phyloP scores from a whole-genome alignment of 2,113 vertebrate genomes.

The Microcebus tavaratra region DNA sequence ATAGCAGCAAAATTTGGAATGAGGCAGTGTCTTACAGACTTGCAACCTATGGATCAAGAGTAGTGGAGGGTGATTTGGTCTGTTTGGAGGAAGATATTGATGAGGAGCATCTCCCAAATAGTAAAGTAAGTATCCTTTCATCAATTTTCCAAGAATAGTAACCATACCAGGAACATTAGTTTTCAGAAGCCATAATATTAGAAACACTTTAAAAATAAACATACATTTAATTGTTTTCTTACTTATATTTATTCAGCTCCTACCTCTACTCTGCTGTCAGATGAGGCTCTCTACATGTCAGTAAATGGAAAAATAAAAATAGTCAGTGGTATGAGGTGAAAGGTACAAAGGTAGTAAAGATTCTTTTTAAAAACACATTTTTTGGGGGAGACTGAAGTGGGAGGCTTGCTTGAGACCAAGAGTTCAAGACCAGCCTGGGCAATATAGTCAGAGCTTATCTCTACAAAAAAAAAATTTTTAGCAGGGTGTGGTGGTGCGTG shows the following conservation, averaged over 20 bases:
- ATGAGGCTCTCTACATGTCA: neutral
- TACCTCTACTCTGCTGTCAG: neutral
- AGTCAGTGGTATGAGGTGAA: neutral
- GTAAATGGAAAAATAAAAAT: constrained; percentile 19
- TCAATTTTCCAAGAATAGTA: neutral
- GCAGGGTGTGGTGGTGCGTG: too few species aligned
- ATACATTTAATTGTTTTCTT: neutral
- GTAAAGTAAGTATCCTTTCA: constrained; percentile 81
- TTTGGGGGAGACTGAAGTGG: too few species aligned
- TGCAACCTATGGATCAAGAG: constrained; percentile 85
- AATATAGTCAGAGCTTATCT: too few species aligned
- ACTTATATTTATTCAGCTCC: neutral
- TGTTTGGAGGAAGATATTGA: constrained; percentile 72
- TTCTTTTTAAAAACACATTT: neutral
- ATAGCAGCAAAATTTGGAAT: constrained; percentile 97
- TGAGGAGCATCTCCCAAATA: constrained; percentile 65
- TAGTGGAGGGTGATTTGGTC: constrained; percentile 92
- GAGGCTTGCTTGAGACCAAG: too few species aligned
- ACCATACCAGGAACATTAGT: neutral
- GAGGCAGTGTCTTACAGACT: constrained; percentile 90
- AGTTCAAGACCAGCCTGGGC: too few species aligned
- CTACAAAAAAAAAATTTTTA: too few species aligned
- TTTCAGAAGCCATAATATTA: neutral
- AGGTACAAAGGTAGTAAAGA: neutral
- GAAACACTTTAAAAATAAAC: neutral